Conservation (phyloP, 64 coral and sea anemone genomes). For the Stichodactyla helianthus region DNA sequence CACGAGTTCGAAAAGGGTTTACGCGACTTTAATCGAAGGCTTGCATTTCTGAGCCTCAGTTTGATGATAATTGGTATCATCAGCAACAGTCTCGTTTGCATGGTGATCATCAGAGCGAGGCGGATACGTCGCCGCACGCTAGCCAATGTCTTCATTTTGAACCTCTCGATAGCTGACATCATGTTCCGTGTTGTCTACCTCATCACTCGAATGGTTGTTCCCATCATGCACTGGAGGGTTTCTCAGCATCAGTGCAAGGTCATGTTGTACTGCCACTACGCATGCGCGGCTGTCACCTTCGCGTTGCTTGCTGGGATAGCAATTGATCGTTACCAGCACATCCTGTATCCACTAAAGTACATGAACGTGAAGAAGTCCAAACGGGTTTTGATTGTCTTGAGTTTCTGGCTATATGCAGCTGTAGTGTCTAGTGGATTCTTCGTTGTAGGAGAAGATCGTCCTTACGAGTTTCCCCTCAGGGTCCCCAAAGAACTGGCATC, state of each 20-base stretch:
- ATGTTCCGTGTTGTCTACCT: slow-evolving; percentile 29
- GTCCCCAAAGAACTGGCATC: not conserved
- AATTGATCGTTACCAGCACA: slow-evolving; percentile 43
- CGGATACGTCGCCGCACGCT: not conserved
- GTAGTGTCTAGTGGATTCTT: slow-evolving; percentile 20
- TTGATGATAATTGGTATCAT: slow-evolving; percentile 13
- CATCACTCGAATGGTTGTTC: not conserved
- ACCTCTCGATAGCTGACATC: slow-evolving; percentile 31
- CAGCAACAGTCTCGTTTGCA: slow-evolving; percentile 29
- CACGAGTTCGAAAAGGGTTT: not conserved
- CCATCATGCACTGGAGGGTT: not conserved
- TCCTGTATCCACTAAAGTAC: slow-evolving; percentile 24
- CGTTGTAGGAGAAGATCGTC: not conserved
- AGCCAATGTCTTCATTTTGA: slow-evolving; percentile 11
- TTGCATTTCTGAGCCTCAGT: not conserved
- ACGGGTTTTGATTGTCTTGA: slow-evolving; percentile 2
- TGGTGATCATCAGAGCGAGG: not conserved
- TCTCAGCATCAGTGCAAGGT: not conserved
- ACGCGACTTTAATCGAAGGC: not conserved
- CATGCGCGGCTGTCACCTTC: slow-evolving; percentile 33
- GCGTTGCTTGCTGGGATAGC: slow-evolving; percentile 33
- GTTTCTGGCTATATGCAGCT: slow-evolving; percentile 29
- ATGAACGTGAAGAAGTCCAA: not conserved
- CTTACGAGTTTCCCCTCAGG: not conserved
- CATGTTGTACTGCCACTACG: slow-evolving; percentile 5